Evolutionary conservation across 1,140 invertebrate species (phyloP), one percentile per base, ranked within the genome.

Genomic region (Zaprionus camerounensis): DNA sequence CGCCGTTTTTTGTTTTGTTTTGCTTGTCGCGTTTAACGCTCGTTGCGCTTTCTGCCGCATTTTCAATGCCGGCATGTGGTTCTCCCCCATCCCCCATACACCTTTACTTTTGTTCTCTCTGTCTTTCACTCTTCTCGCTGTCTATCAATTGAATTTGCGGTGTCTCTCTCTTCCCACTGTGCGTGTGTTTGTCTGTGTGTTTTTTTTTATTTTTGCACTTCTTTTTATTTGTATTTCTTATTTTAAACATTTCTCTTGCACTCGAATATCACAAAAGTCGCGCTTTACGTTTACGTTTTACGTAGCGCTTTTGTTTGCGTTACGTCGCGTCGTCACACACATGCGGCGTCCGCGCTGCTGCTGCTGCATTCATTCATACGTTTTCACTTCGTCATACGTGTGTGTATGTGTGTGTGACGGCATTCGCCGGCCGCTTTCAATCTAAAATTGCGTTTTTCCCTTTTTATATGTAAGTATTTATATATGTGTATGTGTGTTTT

Each of bases 231-330:
- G 44, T 46, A 46, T 55, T 28, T 46, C 41, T 53, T 65, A 41
- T 65, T 68, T 79, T 64, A 59, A 58, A 56, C 53, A 38, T 66
- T 69, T 85, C 53, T 68, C 75, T 72, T 41, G 53, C 41, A 31
- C 78, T 67, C 69, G 71, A 75, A 84, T 79, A 88, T 76, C 74
- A 83, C 74, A 88, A 88, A 84, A 88, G 68, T 81, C 78, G 75
- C 78, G 62, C 49, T 69, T 77, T 80, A 71, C 71, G 76, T 79
- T 79, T 79, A 76, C 68, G 44, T 66, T 71, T 71, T 67, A 66
- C 70, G 70, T 77, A 56, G 63, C 63, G 36, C 28, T 72, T 71
- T 76, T 76, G 74, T 76, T 76, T 76, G 69, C 74, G 55, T 71
- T 76, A 66, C 69, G 57, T 36, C 17, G 68, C 44, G 46, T 56